Evolutionary conservation across 2,113 vertebrate genomes (phyloP).

Genomic region (Paradoxurus hermaphroditus): DNA sequence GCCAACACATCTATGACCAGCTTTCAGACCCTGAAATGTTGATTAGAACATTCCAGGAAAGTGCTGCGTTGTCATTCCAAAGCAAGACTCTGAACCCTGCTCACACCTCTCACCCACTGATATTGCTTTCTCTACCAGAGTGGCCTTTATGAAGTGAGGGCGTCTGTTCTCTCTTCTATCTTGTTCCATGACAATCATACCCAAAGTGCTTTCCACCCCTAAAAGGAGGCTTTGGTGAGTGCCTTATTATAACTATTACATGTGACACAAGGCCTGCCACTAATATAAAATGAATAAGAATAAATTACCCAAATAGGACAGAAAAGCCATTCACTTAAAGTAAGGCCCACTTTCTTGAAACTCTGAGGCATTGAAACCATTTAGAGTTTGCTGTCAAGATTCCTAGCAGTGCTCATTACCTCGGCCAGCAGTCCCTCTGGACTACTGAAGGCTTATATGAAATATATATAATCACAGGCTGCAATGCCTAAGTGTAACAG

Average conservation of each 20-base stretch:
- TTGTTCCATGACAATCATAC: background rate
- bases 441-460: slow-evolving; percentile 34
- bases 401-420: slow-evolving; percentile 41
- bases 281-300: slow-evolving; percentile 24
- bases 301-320: slow-evolving; percentile 35
- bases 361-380: background rate
- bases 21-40: background rate
- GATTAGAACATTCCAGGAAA: background rate
- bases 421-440: background rate
- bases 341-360: slow-evolving; percentile 48
- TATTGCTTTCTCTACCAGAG: background rate
- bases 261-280: background rate
- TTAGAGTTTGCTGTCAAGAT: slow-evolving; percentile 47
- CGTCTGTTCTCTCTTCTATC: background rate
- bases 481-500: background rate
- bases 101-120: background rate
- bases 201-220: background rate
- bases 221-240: slow-evolving; percentile 13
- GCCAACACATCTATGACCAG: background rate
- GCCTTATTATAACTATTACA: background rate
- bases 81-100: background rate
- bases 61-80: background rate
- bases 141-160: background rate
- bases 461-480: slow-evolving; percentile 39
- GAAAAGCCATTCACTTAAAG: slow-evolving; percentile 47